These are phyloP conservation scores for Drosophila fuyamai DNA, from an alignment of 1,140 invertebrate genomes.

Conservation along the genomic window DNA sequence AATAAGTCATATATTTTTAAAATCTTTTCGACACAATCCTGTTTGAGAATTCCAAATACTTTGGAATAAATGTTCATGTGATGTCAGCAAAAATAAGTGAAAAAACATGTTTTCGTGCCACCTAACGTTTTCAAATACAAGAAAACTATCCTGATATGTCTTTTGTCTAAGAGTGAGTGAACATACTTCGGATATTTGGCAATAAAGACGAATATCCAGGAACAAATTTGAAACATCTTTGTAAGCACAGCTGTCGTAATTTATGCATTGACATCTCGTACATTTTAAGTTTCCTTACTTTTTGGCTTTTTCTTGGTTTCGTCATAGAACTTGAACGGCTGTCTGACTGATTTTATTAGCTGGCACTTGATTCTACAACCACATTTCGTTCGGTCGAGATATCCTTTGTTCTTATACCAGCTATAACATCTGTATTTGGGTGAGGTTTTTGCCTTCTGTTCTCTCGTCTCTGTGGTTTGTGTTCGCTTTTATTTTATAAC, in stretches of 20 bases:
- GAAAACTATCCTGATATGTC: too few relatives aligned
- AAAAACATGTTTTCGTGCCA: too few relatives aligned
- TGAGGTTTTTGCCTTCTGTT: constrained; percentile 23
- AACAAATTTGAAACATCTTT: too few relatives aligned
- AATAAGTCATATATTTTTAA: too few relatives aligned
- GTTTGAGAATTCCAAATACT: too few relatives aligned
- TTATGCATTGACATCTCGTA: neutral
- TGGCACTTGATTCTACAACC: constrained; percentile 38
- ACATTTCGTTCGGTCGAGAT: neutral
- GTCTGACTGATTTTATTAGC: constrained; percentile 69
- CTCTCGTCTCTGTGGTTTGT: constrained; percentile 8
- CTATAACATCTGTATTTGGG: constrained; percentile 59
- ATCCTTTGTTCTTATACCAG: constrained; percentile 3
- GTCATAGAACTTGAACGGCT: constrained; percentile 49
- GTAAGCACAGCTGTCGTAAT: too few relatives aligned
- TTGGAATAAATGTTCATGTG: too few relatives aligned
- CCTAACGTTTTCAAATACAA: too few relatives aligned
- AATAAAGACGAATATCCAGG: neutral
- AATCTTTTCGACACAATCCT: too few relatives aligned
- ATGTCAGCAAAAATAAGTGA: too few relatives aligned
- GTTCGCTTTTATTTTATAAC: constrained; percentile 64
- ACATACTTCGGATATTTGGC: too few relatives aligned
- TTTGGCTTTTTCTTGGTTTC: constrained; percentile 17
- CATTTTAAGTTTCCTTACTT: neutral
- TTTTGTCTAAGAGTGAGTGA: too few relatives aligned